Evolutionary conservation across 2,888 invertebrate genomes (phyloP).

Genomic region (Trachelus stipa): DNA sequence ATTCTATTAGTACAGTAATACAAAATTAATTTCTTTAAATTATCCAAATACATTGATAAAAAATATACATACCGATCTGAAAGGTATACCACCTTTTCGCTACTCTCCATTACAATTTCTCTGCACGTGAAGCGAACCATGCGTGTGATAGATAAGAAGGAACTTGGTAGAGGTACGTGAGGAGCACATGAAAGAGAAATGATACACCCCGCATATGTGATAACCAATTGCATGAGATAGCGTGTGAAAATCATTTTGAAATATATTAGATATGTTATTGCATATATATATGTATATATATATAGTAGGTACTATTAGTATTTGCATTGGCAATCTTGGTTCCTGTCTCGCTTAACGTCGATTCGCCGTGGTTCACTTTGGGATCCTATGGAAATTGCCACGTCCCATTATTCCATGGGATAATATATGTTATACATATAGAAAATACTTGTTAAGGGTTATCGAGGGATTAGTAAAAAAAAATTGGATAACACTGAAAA

Average conservation of each 20-base stretch:
- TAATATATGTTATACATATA: not conserved
- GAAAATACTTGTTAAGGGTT: slow-evolving; percentile 14
- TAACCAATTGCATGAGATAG: not conserved
- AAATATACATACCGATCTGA: not conserved
- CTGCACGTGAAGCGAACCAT: not conserved
- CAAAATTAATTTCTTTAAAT: not conserved
- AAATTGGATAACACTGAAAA: not conserved
- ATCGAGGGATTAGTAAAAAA: not conserved
- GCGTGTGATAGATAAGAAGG: not conserved
- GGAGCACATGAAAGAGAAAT: not conserved
- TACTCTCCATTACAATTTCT: not conserved
- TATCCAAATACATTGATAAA: not conserved
- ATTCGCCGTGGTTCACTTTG: slow-evolving; percentile 55
- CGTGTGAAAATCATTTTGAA: not conserved
- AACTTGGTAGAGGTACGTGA: not conserved
- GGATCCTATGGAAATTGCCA: slow-evolving; percentile 1
- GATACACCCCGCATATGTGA: not conserved
- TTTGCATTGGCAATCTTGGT: slow-evolving; percentile 63
- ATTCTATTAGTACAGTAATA: not conserved
- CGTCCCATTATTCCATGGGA: not conserved
- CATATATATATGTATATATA: not conserved
- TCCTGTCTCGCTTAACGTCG: slow-evolving; percentile 62
- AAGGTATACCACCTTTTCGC: not conserved
- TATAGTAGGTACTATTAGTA: not conserved
- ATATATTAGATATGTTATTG: not conserved